A percentile compares a stretch with the other conserved stretches of the same genome.
These are phyloP conservation scores for Heterotis niloticus DNA, from an alignment of 2,113 vertebrate species.

Conservation along the genomic window DNA sequence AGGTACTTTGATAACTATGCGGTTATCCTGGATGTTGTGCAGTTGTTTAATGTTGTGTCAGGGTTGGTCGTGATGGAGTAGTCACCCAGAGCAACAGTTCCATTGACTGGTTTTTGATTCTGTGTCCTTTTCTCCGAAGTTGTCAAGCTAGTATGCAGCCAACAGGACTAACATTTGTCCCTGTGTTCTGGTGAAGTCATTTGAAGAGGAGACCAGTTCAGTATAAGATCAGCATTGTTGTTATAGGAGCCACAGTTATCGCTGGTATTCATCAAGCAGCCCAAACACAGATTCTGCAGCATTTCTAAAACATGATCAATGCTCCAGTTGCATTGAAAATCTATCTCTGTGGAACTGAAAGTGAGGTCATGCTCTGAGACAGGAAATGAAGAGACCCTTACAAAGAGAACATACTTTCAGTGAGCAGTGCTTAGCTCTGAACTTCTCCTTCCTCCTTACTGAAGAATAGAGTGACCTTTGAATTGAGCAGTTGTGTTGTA, in stretches of 20 bases:
- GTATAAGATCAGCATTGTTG: neutral
- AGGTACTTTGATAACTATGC: conserved; percentile 60
- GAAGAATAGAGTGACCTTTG: too few species aligned
- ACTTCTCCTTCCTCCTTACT: too few species aligned
- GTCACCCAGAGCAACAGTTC: too few species aligned
- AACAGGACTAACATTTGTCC: neutral
- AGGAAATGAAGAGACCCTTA: neutral
- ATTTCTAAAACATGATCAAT: neutral
- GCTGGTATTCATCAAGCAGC: neutral
- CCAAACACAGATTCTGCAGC: neutral
- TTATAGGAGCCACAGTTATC: neutral
- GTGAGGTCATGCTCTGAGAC: neutral
- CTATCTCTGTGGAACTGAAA: neutral
- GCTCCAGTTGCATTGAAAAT: neutral
- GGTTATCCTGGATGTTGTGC: neutral
- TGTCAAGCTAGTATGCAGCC: neutral
- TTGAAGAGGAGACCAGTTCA: neutral
- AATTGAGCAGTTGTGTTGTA: too few species aligned
- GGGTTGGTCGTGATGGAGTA: too few species aligned
- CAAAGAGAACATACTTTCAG: neutral
- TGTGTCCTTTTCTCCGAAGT: neutral
- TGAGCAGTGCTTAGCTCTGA: too few species aligned
- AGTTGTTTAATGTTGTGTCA: too few species aligned
- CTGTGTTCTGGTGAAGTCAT: neutral
- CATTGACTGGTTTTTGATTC: neutral